Base-by-base conservation (phyloP, 37 sponge, comb jelly and placozoan genomes). In the Crambe crambe region DNA sequence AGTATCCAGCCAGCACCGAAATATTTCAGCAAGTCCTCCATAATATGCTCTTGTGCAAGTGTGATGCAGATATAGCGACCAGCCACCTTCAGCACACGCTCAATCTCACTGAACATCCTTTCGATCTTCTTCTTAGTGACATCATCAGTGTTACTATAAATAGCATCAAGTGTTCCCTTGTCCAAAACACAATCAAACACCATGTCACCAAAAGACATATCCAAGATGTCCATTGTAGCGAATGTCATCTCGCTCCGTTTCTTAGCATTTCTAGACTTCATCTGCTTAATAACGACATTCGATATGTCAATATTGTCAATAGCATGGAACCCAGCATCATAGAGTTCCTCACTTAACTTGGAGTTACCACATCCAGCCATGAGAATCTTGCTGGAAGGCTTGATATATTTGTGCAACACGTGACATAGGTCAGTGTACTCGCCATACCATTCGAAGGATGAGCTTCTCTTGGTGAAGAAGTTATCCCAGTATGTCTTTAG, bases 111-210 rank as follows among this genome's bases (percentile, higher is more conserved):
- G 39, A 92, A 89, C 84, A 89, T 83, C 18, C 17, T 62, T 6
- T 67, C 47, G 36, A 95, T 86, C 41, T 75, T 88, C 47, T 81
- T 36, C 26, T 70, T 42, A n/a, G 88, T 89, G 22, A 61, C 83
- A n/a, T 57, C 77, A 47, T 79, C 71, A 23, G 37, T 76, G 57
- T 86, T 81, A 43, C 74, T 78, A 72, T 75, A 80, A 57, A 95
- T 74, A 75, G 96, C 93, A 80, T 95, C 96, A 23, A 93, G 70
- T 17, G 96, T 95, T n/a, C 94, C 96, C 56, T 95, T 95, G 69
- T 95, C 96, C 27, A 95, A 23, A 20, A 92, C 93, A 83, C 83
- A 74, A 37, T 95, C 93, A 69, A 86, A 92, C 3, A 23, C 3
- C 15, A 51, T 69, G 57, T 89, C 87, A 10, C 25, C 40, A 58